These are phyloP conservation scores for Pitta sordida DNA, from an alignment of 2,113 vertebrate species.

Conservation along the genomic window DNA sequence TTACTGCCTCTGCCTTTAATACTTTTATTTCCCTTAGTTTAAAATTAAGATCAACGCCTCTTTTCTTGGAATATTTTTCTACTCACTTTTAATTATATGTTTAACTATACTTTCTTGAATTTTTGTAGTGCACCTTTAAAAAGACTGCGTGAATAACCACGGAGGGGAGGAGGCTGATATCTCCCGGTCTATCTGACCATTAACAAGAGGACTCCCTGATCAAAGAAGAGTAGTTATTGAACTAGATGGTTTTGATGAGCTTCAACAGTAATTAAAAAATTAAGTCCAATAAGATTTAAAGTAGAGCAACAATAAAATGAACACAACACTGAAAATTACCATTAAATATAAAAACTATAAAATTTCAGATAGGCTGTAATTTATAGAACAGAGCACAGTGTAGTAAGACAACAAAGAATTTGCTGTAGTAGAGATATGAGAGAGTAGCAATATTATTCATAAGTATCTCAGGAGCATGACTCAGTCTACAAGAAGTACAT, in stretches of 20 bases:
- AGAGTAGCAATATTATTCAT: constrained; percentile 3
- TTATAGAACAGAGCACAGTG: neutral
- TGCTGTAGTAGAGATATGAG: neutral
- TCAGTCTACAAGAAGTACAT: neutral
- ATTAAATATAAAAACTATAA: constrained; percentile 20
- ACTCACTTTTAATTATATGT: neutral
- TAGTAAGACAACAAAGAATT: constrained; percentile 11
- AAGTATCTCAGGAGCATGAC: neutral
- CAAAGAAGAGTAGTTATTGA: neutral
- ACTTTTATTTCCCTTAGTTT: neutral
- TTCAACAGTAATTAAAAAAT: neutral
- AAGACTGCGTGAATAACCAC: neutral
- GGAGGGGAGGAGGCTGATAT: neutral
- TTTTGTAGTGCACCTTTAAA: neutral
- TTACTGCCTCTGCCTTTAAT: neutral
- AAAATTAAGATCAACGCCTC: neutral
- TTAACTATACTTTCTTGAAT: neutral
- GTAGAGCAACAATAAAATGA: constrained; percentile 23
- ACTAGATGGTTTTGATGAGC: neutral
- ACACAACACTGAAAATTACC: neutral
- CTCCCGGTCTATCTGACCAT: neutral
- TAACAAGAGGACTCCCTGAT: neutral
- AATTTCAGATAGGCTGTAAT: neutral
- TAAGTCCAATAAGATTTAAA: neutral
- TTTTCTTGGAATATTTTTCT: neutral